Percentiles rank a stretch among this genome's conserved stretches.
phyloP scores from a whole-genome alignment of 2,113 vertebrate genomes.

The Damaliscus lunatus region DNA sequence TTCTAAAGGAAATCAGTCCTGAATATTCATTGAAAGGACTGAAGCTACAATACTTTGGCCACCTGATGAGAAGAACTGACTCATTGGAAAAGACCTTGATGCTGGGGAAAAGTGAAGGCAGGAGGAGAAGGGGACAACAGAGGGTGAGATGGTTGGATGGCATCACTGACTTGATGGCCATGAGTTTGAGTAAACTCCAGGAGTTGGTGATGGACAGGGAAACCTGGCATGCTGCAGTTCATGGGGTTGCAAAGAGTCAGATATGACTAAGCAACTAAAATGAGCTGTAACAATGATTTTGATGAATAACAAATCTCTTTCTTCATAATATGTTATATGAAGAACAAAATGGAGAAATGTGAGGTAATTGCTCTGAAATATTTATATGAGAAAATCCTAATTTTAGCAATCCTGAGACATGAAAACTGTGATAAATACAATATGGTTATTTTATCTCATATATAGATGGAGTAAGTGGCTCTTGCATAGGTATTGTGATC shows the following conservation, averaged over 20 bases:
- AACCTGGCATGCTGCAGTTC: background rate
- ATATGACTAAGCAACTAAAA: background rate
- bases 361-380: background rate
- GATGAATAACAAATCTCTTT: background rate
- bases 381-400: background rate
- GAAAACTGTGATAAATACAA: background rate
- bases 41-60: background rate
- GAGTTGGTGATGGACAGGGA: background rate
- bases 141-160: background rate
- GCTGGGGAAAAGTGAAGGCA: background rate
- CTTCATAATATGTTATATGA: background rate
- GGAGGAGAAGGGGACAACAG: background rate
- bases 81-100: background rate
- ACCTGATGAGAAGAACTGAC: background rate
- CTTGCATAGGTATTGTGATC: background rate
- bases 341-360: background rate
- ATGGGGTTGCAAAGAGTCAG: background rate
- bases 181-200: background rate
- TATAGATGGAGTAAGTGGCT: background rate
- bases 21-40: background rate
- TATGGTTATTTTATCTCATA: background rate
- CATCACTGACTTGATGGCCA: background rate
- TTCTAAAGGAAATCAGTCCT: background rate
- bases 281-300: background rate
- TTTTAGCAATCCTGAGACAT: background rate